phyloP scores from a whole-genome alignment of 2,797 vertebrate species.

The Florisuga fusca region DNA sequence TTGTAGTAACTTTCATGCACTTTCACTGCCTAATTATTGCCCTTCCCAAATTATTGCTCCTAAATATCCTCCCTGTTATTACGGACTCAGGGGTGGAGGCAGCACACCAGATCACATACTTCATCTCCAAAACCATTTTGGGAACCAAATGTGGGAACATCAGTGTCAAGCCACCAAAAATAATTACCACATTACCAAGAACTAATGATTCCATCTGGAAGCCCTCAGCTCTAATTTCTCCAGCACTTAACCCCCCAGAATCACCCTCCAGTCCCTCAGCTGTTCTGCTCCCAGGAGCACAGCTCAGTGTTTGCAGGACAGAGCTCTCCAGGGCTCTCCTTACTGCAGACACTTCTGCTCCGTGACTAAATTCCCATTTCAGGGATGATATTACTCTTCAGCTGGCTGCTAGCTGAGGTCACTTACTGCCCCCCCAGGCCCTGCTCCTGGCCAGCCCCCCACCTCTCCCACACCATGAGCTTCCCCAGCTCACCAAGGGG shows the following conservation, averaged over 20 bases:
- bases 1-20: background rate
- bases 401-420: background rate
- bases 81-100: background rate
- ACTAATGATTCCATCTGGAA: background rate
- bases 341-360: background rate
- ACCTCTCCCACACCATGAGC: fast-evolving
- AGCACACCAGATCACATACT: background rate
- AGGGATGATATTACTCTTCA: background rate
- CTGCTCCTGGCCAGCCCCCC: background rate
- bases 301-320: fast-evolving
- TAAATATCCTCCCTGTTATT: background rate
- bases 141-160: background rate
- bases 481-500: fast-evolving
- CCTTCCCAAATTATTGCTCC: background rate
- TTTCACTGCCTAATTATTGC: background rate
- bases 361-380: fast-evolving
- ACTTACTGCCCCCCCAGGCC: background rate
- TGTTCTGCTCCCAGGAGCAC: background rate
- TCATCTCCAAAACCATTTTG: background rate
- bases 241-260: fast-evolving
- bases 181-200: background rate
- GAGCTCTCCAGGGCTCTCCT: background rate
- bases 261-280: background rate
- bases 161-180: background rate
- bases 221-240: background rate